Conservation (phyloP, 1,140 invertebrate genomes). For the Drosophila triauraria region DNA sequence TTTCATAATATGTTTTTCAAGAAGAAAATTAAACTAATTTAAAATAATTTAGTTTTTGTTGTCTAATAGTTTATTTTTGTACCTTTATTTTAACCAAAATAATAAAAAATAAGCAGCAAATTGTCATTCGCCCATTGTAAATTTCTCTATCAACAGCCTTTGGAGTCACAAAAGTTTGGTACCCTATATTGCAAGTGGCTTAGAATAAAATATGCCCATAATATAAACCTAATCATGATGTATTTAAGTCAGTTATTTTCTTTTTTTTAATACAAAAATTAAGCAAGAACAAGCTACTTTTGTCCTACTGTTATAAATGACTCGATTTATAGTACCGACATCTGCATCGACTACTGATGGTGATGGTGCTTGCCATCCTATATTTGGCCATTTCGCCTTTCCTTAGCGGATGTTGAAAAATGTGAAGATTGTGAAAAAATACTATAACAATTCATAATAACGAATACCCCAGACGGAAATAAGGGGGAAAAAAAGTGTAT, state of each 20-base stretch:
- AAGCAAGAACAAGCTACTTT: neutral
- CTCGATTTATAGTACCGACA: slow-evolving; percentile 50
- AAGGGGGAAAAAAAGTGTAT: slow-evolving; percentile 53
- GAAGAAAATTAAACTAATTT: too few relatives aligned
- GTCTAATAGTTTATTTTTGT: neutral
- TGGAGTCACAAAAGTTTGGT: neutral
- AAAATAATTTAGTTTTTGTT: neutral
- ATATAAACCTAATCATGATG: too few relatives aligned
- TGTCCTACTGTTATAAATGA: slow-evolving; percentile 40
- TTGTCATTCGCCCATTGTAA: too few relatives aligned
- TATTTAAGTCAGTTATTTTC: too few relatives aligned
- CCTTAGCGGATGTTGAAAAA: slow-evolving; percentile 49
- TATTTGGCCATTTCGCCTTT: slow-evolving; percentile 15
- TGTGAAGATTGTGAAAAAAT: slow-evolving; percentile 68
- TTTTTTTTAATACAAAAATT: too few relatives aligned
- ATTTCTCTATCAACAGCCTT: too few relatives aligned
- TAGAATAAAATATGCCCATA: neutral
- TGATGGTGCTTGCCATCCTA: slow-evolving; percentile 25
- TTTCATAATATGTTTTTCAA: neutral
- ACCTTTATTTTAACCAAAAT: neutral
- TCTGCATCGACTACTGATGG: slow-evolving; percentile 19
- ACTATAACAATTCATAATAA: slow-evolving; percentile 50
- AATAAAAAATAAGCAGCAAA: too few relatives aligned
- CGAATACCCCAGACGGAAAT: slow-evolving; percentile 50
- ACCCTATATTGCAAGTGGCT: neutral